Percentiles rank a stretch among this genome's conserved stretches.
Conservation (phyloP, 2,113 vertebrate genomes). For the Tragulus kanchil region DNA sequence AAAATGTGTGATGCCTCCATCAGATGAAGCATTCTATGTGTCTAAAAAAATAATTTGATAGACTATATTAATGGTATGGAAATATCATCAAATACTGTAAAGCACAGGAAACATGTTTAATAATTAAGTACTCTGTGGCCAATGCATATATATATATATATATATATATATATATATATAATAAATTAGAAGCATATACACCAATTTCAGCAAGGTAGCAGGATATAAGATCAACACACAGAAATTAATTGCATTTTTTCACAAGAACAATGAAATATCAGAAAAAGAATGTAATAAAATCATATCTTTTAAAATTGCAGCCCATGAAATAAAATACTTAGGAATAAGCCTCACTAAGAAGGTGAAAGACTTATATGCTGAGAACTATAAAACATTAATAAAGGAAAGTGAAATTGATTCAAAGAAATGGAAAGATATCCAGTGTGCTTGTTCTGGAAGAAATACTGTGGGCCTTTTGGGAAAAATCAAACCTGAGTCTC, state of each 20-base stretch:
- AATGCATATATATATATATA: not conserved
- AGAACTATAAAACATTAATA: not conserved
- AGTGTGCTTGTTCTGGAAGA: no score
- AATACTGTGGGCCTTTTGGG: no score
- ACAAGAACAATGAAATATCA: not conserved
- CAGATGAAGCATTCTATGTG: not conserved
- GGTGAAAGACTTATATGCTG: not conserved
- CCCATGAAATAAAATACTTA: not conserved
- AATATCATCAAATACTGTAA: not conserved
- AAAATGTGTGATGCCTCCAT: not conserved
- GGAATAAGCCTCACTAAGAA: not conserved
- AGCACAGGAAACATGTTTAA: not conserved
- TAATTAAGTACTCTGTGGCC: not conserved
- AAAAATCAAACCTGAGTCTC: no score
- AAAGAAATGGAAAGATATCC: no score
- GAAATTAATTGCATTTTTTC: not conserved
- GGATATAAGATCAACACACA: not conserved
- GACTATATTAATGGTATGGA: not conserved
- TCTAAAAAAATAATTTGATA: not conserved
- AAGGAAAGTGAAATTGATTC: not conserved
- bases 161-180: not conserved
- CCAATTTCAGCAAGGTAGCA: not conserved
- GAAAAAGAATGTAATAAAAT: not conserved
- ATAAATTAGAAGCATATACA: not conserved
- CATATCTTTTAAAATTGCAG: not conserved